Conservation (phyloP, 2,888 invertebrate genomes). For the Trissonchulus latispiculum region DNA sequence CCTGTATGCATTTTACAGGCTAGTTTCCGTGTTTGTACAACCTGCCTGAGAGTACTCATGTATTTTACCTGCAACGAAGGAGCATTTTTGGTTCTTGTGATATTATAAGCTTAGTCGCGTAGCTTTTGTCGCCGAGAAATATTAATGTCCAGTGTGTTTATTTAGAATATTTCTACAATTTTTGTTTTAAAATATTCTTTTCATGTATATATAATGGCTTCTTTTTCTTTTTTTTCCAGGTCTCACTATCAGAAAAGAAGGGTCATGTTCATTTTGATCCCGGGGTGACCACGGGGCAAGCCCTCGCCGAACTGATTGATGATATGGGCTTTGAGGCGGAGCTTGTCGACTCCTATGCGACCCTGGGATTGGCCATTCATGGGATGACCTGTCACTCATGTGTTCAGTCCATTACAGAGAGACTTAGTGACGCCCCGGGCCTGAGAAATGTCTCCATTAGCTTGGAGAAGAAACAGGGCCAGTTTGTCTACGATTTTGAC, state of each 20-base stretch:
- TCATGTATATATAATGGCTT: too few relatives aligned
- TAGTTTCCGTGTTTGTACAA: too few relatives aligned
- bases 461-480: slow-evolving; percentile 50
- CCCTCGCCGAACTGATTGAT: slow-evolving; percentile 61
- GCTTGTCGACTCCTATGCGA: background rate
- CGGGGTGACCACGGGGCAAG: background rate
- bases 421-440: slow-evolving; percentile 45
- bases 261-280: background rate
- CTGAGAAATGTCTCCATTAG: slow-evolving; percentile 41
- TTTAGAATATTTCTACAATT: too few relatives aligned
- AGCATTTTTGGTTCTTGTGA: too few relatives aligned
- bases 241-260: background rate
- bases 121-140: too few relatives aligned
- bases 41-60: too few relatives aligned
- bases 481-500: slow-evolving; percentile 38
- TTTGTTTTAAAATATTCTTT: too few relatives aligned
- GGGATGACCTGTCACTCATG: slow-evolving; percentile 52
- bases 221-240: background rate
- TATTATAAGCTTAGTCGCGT: too few relatives aligned
- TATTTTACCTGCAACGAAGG: too few relatives aligned
- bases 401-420: slow-evolving; percentile 47
- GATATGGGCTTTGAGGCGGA: slow-evolving; percentile 74
- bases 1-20: too few relatives aligned
- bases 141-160: too few relatives aligned
- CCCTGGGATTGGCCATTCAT: slow-evolving; percentile 33